Percentiles rank a stretch among this genome's conserved stretches.
phyloP scores from a whole-genome alignment of 2,888 invertebrate genomes.

The Erebia epiphron region DNA sequence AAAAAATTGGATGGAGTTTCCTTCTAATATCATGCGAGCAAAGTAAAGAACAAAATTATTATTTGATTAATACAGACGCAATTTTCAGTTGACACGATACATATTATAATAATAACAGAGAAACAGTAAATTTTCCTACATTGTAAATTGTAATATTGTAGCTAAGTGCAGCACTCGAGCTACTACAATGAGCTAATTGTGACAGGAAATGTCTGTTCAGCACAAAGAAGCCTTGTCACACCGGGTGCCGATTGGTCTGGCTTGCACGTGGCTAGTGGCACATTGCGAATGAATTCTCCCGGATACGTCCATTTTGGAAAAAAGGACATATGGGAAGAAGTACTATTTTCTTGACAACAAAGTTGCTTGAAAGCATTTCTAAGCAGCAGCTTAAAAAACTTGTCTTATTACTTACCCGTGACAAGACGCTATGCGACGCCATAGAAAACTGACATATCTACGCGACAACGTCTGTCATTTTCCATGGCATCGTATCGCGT shows the following conservation, averaged over 20 bases:
- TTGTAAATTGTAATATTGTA: not conserved
- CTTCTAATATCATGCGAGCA: too few relatives aligned
- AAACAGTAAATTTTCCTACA: not conserved
- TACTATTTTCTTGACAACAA: too few relatives aligned
- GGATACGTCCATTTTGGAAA: not conserved
- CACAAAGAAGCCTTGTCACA: constrained; percentile 7
- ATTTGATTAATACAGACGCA: not conserved
- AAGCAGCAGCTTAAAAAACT: too few relatives aligned
- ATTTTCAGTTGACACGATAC: not conserved
- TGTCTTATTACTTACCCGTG: too few relatives aligned
- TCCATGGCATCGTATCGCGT: too few relatives aligned
- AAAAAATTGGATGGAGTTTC: too few relatives aligned
- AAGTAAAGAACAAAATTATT: too few relatives aligned
- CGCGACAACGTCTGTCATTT: too few relatives aligned
- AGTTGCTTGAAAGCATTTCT: too few relatives aligned
- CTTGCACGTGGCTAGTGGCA: constrained; percentile 9
- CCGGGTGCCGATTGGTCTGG: constrained; percentile 19
- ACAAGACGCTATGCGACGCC: too few relatives aligned
- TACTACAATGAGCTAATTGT: constrained; percentile 8
- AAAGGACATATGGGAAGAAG: too few relatives aligned
- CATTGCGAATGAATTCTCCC: not conserved
- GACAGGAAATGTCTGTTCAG: not conserved
- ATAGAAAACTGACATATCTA: too few relatives aligned
- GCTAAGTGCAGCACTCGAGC: not conserved
- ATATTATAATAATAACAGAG: not conserved